These are phyloP conservation scores for Xestia xanthographa DNA, from an alignment of 2,888 invertebrate genomes.

Conservation along the genomic window DNA sequence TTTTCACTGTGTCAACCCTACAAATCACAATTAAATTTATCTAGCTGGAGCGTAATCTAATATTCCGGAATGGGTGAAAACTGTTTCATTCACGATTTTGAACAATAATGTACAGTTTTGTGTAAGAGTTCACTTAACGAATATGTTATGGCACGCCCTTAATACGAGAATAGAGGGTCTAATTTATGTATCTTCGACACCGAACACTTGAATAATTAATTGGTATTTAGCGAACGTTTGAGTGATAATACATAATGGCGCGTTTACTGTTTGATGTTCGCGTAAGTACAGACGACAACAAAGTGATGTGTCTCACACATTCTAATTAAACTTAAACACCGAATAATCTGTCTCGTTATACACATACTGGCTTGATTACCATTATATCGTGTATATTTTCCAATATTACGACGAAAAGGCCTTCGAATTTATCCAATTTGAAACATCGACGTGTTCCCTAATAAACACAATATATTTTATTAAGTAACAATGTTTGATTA, in stretches of 20 bases:
- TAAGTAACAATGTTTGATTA: constrained; percentile 19
- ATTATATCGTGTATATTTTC: constrained; percentile 2
- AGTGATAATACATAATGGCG: constrained; percentile 22
- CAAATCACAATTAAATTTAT: constrained; percentile 65
- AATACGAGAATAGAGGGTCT: constrained; percentile 21
- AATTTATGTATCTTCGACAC: constrained; percentile 41
- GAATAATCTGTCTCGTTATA: constrained; percentile 2
- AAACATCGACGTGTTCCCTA: constrained; percentile 25
- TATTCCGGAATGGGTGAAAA: constrained; percentile 65
- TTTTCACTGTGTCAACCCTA: constrained; percentile 59
- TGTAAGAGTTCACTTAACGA: constrained; percentile 22
- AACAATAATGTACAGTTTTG: constrained; percentile 59
- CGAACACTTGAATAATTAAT: constrained; percentile 50
- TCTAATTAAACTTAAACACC: constrained; percentile 7
- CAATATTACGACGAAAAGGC: constrained; percentile 3
- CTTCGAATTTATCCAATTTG: background rate
- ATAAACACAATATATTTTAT: constrained; percentile 30
- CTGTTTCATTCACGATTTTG: constrained; percentile 55
- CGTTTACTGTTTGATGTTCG: constrained; percentile 25
- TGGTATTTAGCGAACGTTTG: constrained; percentile 38
- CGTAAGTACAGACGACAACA: constrained; percentile 30
- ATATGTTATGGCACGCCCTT: constrained; percentile 15
- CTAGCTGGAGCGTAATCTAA: constrained; percentile 65
- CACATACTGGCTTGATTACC: background rate
- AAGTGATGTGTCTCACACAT: constrained; percentile 19